Evolutionary conservation across 2,888 invertebrate species (phyloP), one percentile per base, ranked within the genome.

Genomic region (Terebella lapidaria): DNA sequence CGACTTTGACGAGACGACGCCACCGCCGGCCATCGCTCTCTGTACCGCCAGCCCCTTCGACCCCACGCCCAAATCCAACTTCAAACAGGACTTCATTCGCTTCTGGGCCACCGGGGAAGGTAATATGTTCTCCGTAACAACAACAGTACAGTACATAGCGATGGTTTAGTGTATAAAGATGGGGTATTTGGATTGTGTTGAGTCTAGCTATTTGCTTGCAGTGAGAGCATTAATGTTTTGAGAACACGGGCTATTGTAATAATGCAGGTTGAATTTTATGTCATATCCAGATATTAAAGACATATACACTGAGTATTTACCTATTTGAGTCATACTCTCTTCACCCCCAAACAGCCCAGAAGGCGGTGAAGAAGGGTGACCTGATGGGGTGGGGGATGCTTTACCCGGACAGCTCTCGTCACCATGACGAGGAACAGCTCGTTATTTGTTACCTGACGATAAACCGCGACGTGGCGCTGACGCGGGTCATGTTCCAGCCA

Each of bases 371-470:
- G 53, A 69, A 70, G 55, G 75, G 75, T 20, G 74, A 75, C 63
- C 62, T 66, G 18, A 69, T 76, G 45, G 77, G 77, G 1, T 78
- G 76, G 76, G 77, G 77, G 15, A 65, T 76, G 58, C 64, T 75
- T 27, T 70, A 72, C 56, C 71, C 75, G 20, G 68, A 73, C 29
- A 42, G 49, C 15, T 24, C 45, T 22, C 62, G 64, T 3, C 68
- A 73, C 29, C 55, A 58, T 5, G 52, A 64, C 26, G 66, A 71
- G 10, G 70, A 74, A 28, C 70, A 72, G 58, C 68, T 78, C 42
- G 72, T 77, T 51, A 71, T 78, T 49, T 75, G 75, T 56, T 78
- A 76, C 64, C 69, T 78, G 54, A 74, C 75, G 5, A 72, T 76
- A 52, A 75, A 78, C 65, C 68, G 74, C 15, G 70, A 71, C 45